Conservation (phyloP, 1,140 invertebrate species). For the Sitophilus oryzae region DNA sequence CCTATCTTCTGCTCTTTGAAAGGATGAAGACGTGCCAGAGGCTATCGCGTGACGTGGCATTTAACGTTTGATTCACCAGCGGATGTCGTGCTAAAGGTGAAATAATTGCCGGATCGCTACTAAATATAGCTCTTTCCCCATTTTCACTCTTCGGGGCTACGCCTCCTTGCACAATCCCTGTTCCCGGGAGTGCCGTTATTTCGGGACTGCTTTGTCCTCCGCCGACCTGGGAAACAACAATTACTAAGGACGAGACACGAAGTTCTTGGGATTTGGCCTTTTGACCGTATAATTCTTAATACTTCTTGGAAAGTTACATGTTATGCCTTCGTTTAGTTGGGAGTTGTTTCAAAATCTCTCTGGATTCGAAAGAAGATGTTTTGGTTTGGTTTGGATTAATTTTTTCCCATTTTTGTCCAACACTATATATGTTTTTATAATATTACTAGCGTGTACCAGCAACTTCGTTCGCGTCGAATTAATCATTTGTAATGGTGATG, state of each 20-base stretch:
- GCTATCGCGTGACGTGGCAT: conserved; percentile 32
- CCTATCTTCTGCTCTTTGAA: no score
- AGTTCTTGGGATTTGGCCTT: background rate
- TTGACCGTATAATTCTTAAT: background rate
- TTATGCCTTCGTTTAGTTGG: no score
- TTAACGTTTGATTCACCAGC: conserved; percentile 27
- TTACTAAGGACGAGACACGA: background rate
- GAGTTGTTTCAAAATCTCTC: no score
- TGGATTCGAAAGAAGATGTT: no score
- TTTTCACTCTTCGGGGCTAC: no score
- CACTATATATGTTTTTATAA: no score
- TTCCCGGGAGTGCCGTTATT: background rate
- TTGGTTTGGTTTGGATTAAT: no score
- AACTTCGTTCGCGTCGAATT: no score
- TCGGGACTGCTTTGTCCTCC: background rate
- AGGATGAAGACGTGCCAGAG: conserved; percentile 31
- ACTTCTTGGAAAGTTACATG: background rate
- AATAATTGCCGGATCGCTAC: conserved; percentile 33
- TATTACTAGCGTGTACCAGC: no score
- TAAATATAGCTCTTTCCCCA: conserved; percentile 26
- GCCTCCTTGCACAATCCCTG: background rate
- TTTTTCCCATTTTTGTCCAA: no score
- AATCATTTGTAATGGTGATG: no score
- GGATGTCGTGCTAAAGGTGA: conserved; percentile 33
- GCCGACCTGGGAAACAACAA: background rate